These are phyloP conservation scores for Lanistes nyassanus DNA, from an alignment of 1,140 invertebrate species.

Conservation along the genomic window DNA sequence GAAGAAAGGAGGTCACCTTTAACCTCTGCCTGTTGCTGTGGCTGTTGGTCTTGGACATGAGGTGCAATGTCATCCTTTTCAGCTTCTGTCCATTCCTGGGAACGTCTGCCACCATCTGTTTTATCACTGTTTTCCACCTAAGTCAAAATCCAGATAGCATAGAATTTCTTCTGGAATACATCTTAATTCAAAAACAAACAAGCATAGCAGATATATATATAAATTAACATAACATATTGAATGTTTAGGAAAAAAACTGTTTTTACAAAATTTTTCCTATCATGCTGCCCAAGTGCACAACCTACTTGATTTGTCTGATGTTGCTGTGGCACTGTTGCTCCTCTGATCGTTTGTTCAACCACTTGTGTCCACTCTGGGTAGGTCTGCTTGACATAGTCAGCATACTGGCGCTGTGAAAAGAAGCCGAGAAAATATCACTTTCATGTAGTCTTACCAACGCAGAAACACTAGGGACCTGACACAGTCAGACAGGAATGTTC, in stretches of 20 bases:
- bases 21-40: constrained; percentile 19
- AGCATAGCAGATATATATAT: no score
- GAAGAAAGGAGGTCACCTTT: neutral
- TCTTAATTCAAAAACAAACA: no score
- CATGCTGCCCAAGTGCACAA: no score
- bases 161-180: no score
- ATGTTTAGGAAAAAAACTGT: no score
- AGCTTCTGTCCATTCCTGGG: constrained; percentile 28
- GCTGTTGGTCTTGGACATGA: constrained; percentile 25
- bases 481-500: no score
- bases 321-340: neutral
- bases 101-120: neutral
- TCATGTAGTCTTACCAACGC: no score
- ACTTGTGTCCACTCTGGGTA: constrained; percentile 61
- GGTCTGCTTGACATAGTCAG: constrained; percentile 55
- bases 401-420: constrained; percentile 54
- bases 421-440: neutral
- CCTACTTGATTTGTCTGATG: no score
- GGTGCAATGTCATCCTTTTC: constrained; percentile 26
- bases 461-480: no score
- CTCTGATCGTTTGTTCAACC: constrained; percentile 35
- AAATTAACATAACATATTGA: no score
- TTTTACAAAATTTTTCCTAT: no score
- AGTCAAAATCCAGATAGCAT: no score
- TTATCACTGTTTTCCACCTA: neutral